A percentile compares a stretch with the other conserved stretches of the same genome.
phyloP scores from a whole-genome alignment of 2,797 vertebrate species.

The Melanotaenia nigrans region DNA sequence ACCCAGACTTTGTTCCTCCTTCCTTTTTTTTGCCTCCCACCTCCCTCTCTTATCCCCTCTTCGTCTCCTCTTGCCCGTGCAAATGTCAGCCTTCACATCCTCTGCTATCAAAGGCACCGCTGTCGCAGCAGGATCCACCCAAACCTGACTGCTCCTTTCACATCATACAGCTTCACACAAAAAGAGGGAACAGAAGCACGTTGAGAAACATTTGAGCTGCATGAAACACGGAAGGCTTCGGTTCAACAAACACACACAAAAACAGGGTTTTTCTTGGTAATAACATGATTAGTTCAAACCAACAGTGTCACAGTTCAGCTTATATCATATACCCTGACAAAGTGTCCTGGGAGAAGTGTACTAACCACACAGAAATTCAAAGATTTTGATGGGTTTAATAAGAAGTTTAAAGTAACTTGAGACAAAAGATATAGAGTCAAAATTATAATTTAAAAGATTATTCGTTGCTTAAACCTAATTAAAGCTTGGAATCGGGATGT shows the following conservation, averaged over 20 bases:
- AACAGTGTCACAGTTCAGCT: neutral
- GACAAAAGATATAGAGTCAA: too few species aligned
- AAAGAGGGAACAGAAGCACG: conserved; percentile 1
- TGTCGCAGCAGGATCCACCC: conserved; percentile 54
- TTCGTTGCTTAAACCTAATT: too few species aligned
- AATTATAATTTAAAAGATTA: too few species aligned
- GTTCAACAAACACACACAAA: conserved; percentile 3
- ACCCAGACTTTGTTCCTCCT: conserved; percentile 11
- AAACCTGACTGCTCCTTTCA: conserved; percentile 56
- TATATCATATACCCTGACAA: neutral
- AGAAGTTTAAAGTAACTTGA: too few species aligned
- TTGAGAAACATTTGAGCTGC: conserved; percentile 9
- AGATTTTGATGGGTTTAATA: too few species aligned
- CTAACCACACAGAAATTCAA: too few species aligned
- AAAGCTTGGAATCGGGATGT: too few species aligned
- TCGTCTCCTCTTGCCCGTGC: conserved; percentile 16
- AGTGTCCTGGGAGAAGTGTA: neutral
- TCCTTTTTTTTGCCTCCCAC: conserved; percentile 13
- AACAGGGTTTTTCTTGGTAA: neutral
- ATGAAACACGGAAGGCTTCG: neutral
- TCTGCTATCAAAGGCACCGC: conserved; percentile 60
- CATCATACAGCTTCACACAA: conserved; percentile 39
- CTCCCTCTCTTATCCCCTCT: conserved; percentile 1
- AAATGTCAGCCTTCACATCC: conserved; percentile 73
- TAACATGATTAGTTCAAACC: neutral